Base-by-base conservation (phyloP, 2,113 vertebrate species). In the Uropsilus gracilis region DNA sequence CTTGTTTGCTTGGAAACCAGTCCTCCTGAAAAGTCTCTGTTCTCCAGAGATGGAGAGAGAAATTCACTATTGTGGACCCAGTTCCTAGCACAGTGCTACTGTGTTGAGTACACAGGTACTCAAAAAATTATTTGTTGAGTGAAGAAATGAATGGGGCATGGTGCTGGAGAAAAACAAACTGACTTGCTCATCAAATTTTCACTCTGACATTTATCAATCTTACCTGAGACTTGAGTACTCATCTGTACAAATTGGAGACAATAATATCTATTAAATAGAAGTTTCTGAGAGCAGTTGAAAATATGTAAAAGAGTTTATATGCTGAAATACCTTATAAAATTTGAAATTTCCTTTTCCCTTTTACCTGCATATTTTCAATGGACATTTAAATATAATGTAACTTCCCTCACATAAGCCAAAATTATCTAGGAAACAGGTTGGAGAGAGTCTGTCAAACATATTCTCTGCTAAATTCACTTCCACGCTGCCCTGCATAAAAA, bases 401-500 rank as follows among this genome's bases (percentile, higher is more conserved):
- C 24, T 53, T 50, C 68, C 64, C 26, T 3, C n/a, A 94, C 9
- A 1, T 72, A 32, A 87, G 24, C 32, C 39, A 44, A 90, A 87
- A 90, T 66, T 34, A 73, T 86, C 68, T 89, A 39, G 8, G 22
- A 86, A 76, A 34, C 24, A 94, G 34, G 46, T 81, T 93, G 48
- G 17, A 68, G 20, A 86, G 46, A 48, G 9, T 24, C 24, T 91
- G 11, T 26, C 80, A 90, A 68, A 12, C 37, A 66, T 37, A 12
- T 71, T 30, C 12, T 80, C 6, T n/a, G 13, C 14, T 64, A 69
- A 84, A 39, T 85, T 5, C 11, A 48, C 16, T 66, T 83, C 39
- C 81, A 59, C 26, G n/a, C 8, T n/a, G 48, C 13, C 46, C 44
- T 42, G 30, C 1, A 6, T 57, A 18, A 13, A 13, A 84, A 64